Conservation (phyloP, 1,140 invertebrate genomes). For the Agrypnia vestita region DNA sequence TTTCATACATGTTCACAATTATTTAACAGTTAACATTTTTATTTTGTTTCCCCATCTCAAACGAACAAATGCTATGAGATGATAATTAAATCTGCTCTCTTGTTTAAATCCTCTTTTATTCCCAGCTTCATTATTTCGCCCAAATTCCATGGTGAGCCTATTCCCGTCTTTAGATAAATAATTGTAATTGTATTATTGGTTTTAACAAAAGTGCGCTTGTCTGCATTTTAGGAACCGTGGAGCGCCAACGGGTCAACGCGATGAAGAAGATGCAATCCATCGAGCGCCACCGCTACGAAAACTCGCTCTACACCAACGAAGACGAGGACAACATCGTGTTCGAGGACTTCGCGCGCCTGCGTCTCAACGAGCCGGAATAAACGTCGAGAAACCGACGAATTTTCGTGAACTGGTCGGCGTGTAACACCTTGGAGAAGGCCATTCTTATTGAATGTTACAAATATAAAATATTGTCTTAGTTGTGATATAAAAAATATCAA, state of each 20-base stretch:
- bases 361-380: conserved; percentile 86
- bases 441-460: neutral
- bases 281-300: conserved; percentile 85
- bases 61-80: no score
- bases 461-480: neutral
- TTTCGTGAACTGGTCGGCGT: neutral
- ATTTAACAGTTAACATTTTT: no score
- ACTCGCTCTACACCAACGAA: conserved; percentile 85
- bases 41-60: no score
- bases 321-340: conserved; percentile 93
- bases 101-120: no score
- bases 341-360: conserved; percentile 90
- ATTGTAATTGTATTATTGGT: no score
- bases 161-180: no score
- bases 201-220: no score
- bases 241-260: conserved; percentile 79
- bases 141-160: no score
- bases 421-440: conserved; percentile 5
- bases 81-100: no score
- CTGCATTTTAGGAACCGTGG: conserved; percentile 73
- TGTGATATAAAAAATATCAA: conserved; percentile 22
- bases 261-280: conserved; percentile 89
- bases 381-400: conserved; percentile 50
- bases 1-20: no score
- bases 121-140: no score